These are phyloP conservation scores for Perccottus glenii DNA, from an alignment of 2,113 vertebrate species.

Conservation along the genomic window DNA sequence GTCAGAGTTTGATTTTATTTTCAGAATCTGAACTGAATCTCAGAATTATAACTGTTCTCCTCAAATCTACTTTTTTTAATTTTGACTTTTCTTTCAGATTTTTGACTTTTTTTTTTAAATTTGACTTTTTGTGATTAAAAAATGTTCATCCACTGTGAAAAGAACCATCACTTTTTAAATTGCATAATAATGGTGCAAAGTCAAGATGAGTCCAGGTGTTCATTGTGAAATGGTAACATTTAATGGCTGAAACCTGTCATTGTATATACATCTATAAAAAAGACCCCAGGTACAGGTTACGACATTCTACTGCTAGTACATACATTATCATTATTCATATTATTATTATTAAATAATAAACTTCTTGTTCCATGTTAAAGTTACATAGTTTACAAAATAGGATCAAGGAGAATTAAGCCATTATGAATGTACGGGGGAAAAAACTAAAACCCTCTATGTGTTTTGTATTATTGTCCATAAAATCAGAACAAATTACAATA, in stretches of 20 bases:
- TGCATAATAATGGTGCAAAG: not conserved
- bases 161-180: not conserved
- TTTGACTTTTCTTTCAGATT: no score
- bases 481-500: conserved; percentile 67
- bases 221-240: conserved; percentile 88
- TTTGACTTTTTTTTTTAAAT: no score
- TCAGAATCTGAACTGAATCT: no score
- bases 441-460: conserved; percentile 75
- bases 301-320: conserved; percentile 87
- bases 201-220: conserved; percentile 54
- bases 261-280: conserved; percentile 89
- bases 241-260: conserved; percentile 86
- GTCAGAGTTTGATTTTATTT: no score
- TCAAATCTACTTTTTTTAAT: no score
- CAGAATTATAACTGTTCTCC: no score
- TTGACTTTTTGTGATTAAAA: no score
- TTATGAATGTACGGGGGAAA: conserved; percentile 76
- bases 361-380: conserved; percentile 84
- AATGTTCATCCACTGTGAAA: no score
- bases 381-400: conserved; percentile 89
- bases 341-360: conserved; percentile 86
- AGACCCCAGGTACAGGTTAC: conserved; percentile 85
- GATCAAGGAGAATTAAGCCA: conserved; percentile 82
- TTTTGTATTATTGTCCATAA: conserved; percentile 73
- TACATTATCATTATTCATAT: conserved; percentile 76